Evolutionary conservation across 2,888 invertebrate genomes (phyloP).

Genomic region (Calameuta filiformis): DNA sequence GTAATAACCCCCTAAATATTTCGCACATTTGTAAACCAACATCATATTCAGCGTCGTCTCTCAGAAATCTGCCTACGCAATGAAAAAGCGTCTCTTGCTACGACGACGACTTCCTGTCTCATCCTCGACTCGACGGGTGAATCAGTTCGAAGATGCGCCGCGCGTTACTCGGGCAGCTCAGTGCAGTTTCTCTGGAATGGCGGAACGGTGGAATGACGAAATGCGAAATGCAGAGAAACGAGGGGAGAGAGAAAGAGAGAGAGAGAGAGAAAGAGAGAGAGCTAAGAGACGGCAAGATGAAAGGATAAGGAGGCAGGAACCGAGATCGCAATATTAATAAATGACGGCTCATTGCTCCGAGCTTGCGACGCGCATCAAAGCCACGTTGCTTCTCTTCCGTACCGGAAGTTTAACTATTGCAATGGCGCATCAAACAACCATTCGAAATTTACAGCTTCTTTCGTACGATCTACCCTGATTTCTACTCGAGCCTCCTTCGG

Average conservation of each 20-base stretch:
- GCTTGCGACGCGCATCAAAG: slow-evolving; percentile 1
- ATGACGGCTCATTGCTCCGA: slow-evolving; percentile 23
- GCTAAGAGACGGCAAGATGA: slow-evolving; percentile 27
- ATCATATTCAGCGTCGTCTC: background rate
- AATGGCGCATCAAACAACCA: background rate
- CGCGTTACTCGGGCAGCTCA: slow-evolving; percentile 1
- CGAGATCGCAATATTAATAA: slow-evolving; percentile 30
- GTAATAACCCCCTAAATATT: too few species aligned
- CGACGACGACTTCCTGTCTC: too few species aligned
- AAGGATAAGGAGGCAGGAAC: slow-evolving; percentile 22
- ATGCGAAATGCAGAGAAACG: slow-evolving; percentile 2
- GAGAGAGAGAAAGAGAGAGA: slow-evolving; percentile 1
- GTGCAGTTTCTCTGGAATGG: background rate
- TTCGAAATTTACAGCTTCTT: background rate
- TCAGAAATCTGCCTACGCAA: too few species aligned
- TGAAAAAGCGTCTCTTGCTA: too few species aligned
- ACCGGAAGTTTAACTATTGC: slow-evolving; percentile 16
- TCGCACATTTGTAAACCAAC: background rate
- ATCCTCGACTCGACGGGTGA: too few species aligned
- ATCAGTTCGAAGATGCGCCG: background rate
- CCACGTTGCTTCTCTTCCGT: slow-evolving; percentile 11
- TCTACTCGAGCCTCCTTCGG: background rate
- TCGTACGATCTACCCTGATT: background rate
- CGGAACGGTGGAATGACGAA: background rate
- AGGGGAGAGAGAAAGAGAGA: slow-evolving; percentile 10